Evolutionary conservation across 2,888 invertebrate species (phyloP).

Genomic region (Drosophila monieri): DNA sequence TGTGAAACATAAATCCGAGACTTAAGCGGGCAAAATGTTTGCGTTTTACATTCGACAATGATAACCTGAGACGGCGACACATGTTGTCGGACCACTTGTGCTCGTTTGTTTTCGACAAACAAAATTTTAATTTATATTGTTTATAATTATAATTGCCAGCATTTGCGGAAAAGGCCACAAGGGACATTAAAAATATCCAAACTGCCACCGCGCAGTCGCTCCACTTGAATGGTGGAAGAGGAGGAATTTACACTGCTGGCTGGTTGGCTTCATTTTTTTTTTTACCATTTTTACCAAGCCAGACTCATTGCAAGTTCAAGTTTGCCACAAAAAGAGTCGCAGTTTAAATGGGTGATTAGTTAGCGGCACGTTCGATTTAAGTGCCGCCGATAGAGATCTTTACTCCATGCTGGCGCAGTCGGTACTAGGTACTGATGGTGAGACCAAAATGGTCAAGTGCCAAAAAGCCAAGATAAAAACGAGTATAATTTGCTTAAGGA

Average conservation of each 20-base stretch:
- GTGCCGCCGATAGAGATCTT: slow-evolving; percentile 36
- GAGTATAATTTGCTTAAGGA: background rate
- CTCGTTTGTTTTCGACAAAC: slow-evolving; percentile 45
- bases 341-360: slow-evolving; percentile 64
- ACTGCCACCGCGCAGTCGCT: slow-evolving; percentile 37
- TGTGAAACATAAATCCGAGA: slow-evolving; percentile 34
- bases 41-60: slow-evolving; percentile 49
- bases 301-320: slow-evolving; percentile 55
- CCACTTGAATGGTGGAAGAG: slow-evolving; percentile 30
- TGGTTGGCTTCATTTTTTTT: background rate
- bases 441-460: slow-evolving; percentile 3
- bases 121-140: slow-evolving; percentile 65
- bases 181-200: slow-evolving; percentile 64
- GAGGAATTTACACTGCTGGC: slow-evolving; percentile 15
- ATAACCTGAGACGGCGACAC: slow-evolving; percentile 25
- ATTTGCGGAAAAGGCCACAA: slow-evolving; percentile 64
- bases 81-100: slow-evolving; percentile 54
- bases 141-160: slow-evolving; percentile 73
- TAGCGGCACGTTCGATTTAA: slow-evolving; percentile 57
- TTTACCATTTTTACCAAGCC: background rate
- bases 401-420: slow-evolving; percentile 20
- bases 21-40: slow-evolving; percentile 21
- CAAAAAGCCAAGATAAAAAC: background rate
- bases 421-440: slow-evolving; percentile 1
- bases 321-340: slow-evolving; percentile 20